These are phyloP conservation scores for Platysternon megacephalum DNA, from an alignment of 2,113 vertebrate genomes.

Conservation along the genomic window DNA sequence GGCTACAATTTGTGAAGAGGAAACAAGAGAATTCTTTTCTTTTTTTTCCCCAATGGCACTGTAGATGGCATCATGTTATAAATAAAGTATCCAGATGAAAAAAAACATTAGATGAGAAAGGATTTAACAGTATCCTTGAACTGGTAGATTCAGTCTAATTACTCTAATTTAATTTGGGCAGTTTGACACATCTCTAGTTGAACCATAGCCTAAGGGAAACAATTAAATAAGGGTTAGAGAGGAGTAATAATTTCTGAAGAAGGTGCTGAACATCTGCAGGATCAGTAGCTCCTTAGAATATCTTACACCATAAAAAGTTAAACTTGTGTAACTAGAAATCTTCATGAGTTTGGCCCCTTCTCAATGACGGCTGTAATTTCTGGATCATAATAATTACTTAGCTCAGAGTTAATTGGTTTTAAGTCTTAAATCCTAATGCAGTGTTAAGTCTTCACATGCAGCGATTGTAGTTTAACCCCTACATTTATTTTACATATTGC, in stretches of 20 bases:
- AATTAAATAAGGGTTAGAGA: background rate
- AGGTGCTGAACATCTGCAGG: background rate
- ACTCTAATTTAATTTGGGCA: background rate
- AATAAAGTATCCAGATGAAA: background rate
- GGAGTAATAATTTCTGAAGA: background rate
- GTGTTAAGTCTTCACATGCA: background rate
- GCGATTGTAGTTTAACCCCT: background rate
- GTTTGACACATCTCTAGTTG: background rate
- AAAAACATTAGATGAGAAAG: background rate
- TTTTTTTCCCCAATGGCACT: background rate
- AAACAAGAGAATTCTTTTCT: background rate
- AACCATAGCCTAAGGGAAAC: background rate
- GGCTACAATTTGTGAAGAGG: background rate
- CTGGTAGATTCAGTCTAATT: background rate
- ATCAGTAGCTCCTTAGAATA: background rate
- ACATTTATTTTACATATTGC: background rate
- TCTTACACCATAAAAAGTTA: background rate
- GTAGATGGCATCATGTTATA: background rate
- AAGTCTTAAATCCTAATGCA: background rate
- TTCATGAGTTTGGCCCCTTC: background rate
- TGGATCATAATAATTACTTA: background rate
- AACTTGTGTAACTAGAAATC: background rate
- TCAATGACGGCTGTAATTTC: background rate
- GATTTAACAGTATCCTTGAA: background rate
- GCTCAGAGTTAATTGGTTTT: background rate